A percentile compares a stretch with the other conserved stretches of the same genome.
Conservation (phyloP, 2,888 invertebrate genomes). For the Polydesmus complanatus region DNA sequence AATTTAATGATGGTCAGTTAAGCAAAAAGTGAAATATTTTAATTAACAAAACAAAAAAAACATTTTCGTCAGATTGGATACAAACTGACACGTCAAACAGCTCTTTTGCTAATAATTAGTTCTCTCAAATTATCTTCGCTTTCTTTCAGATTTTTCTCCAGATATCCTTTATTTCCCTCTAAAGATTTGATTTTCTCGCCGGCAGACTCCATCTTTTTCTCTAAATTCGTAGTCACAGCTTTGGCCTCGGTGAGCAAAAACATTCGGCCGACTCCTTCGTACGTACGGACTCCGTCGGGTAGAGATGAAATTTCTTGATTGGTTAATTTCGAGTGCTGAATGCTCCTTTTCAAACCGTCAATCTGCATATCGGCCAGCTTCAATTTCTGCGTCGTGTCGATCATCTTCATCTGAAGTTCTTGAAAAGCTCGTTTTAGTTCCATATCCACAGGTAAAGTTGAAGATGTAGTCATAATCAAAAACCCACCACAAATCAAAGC, state of each 20-base stretch:
- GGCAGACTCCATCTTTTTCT: constrained; percentile 40
- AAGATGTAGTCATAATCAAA: background rate
- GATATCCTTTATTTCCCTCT: constrained; percentile 57
- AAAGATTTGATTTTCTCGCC: constrained; percentile 51
- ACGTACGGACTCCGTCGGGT: constrained; percentile 51
- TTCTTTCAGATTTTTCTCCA: constrained; percentile 67
- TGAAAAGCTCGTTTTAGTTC: constrained; percentile 47
- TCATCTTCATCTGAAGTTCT: constrained; percentile 65
- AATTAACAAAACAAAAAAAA: too few species aligned
- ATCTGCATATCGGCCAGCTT: constrained; percentile 64
- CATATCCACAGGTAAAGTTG: background rate
- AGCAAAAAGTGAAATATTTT: too few species aligned
- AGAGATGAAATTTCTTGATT: constrained; percentile 46
- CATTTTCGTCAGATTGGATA: too few species aligned
- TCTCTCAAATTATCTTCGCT: constrained; percentile 72
- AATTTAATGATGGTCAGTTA: too few species aligned
- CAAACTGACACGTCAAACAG: constrained; percentile 5
- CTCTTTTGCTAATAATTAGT: constrained; percentile 37
- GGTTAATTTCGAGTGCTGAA: constrained; percentile 57
- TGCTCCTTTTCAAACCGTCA: constrained; percentile 48
- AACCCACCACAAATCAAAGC: too few species aligned
- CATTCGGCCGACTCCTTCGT: constrained; percentile 72
- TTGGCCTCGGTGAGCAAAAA: constrained; percentile 55
- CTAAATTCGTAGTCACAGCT: constrained; percentile 48
- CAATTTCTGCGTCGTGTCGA: constrained; percentile 64